These are phyloP conservation scores for Ploceus nigricollis DNA, from an alignment of 2,113 vertebrate species.

Conservation along the genomic window DNA sequence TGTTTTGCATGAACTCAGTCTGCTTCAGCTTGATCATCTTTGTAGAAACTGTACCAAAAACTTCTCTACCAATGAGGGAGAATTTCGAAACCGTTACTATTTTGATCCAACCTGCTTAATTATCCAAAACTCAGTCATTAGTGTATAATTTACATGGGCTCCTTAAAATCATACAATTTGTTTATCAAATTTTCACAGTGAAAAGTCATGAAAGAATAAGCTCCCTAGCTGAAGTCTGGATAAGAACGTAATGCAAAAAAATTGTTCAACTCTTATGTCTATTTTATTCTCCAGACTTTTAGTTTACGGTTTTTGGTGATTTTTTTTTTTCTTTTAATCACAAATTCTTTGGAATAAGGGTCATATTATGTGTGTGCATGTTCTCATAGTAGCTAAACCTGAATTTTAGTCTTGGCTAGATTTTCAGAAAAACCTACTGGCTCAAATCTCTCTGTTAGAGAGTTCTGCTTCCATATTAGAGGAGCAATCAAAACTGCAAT, in stretches of 20 bases:
- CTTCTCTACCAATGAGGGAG: not conserved
- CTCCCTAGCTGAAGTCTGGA: not conserved
- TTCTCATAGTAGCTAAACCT: not conserved
- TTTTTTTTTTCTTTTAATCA: not conserved
- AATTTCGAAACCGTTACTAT: not conserved
- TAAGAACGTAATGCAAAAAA: not conserved
- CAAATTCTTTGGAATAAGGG: not conserved
- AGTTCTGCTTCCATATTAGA: not conserved
- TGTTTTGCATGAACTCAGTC: not conserved
- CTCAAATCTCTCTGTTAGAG: not conserved
- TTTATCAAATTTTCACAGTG: not conserved
- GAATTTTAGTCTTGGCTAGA: not conserved
- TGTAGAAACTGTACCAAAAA: not conserved
- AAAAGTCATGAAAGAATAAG: not conserved
- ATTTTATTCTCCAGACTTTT: not conserved
- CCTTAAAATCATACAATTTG: not conserved
- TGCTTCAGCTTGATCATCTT: not conserved
- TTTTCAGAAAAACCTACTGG: not conserved
- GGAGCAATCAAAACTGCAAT: not conserved
- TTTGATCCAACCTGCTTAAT: not conserved
- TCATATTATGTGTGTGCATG: not conserved
- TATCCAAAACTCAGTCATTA: not conserved
- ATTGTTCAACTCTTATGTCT: not conserved
- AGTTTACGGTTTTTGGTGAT: not conserved
- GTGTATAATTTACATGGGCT: not conserved